Base-by-base conservation (phyloP, 2,888 invertebrate genomes). In the Sphaerophoria taeniata region DNA sequence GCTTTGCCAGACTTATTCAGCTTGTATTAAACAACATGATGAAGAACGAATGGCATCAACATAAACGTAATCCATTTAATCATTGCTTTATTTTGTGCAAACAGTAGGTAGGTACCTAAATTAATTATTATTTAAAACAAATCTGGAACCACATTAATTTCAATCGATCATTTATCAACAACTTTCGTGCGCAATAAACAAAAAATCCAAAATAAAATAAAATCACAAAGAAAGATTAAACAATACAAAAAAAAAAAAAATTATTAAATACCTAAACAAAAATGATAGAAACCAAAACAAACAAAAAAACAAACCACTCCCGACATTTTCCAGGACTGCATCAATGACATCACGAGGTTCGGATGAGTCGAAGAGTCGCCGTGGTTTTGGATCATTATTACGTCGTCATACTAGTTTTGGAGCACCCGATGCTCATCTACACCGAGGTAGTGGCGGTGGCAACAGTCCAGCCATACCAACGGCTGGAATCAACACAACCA, bases 331-430 rank as follows among this genome's bases (percentile, higher is more conserved):
- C 89, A 89, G 89, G 89, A 89, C 89, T 56, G 87, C 88, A 88
- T 89, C 89, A 81, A 83, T 89, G 87, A 88, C 89, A 88, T 89
- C 89, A 86, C 71, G 89, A 88, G 87, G 88, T 78, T 89, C 89
- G 43, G 89, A 89, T 87, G 89, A 89, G 87, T 88, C 89, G 76
- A 89, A 89, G 87, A 86, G 89, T 87, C 89, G 89, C 63, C 89
- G 89, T 73, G 89, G 87, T 43, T 89, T 89, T 88, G 89, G 89
- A 87, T 89, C 89, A 79, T 87, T 89, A 79, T 88, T 89, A 70
- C 87, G 89, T 74, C 89, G 89, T 82, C 89, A 89, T 84, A 89
- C 89, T 78, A 89, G 89, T 84, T 89, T 89, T 87, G 89, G 89
- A 78, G 89, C 89, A 7, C 89, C 89, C 33, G 89, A 89, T 87